Evolutionary conservation across 2,113 vertebrate species (phyloP).

Genomic region (Trachemys scripta): DNA sequence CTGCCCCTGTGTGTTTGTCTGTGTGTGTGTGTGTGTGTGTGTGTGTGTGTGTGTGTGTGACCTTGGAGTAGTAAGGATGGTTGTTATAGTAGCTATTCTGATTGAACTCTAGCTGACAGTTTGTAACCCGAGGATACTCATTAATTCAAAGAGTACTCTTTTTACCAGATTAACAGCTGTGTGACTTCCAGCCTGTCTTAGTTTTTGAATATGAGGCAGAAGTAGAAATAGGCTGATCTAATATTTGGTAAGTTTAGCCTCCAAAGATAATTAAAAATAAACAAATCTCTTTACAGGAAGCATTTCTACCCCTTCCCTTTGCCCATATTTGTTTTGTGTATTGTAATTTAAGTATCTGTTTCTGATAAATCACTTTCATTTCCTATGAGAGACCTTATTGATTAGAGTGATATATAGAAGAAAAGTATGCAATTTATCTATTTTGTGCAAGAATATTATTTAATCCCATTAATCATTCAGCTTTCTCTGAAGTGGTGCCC

Average conservation of each 20-base stretch:
- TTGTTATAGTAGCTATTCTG: background rate
- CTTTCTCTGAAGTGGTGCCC: background rate
- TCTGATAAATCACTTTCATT: constrained; percentile 15
- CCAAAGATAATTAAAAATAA: constrained; percentile 1
- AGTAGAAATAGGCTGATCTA: background rate
- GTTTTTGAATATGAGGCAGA: constrained; percentile 23
- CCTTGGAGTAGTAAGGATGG: constrained; percentile 42
- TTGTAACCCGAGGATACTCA: constrained; percentile 39
- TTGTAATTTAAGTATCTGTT: background rate
- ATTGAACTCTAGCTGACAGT: constrained; percentile 45
- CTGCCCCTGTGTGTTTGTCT: accelerated
- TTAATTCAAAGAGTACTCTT: constrained; percentile 10
- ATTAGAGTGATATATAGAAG: background rate
- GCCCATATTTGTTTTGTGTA: background rate
- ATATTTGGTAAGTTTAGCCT: background rate
- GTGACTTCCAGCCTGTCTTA: background rate
- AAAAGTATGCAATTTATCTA: background rate
- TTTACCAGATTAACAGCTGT: constrained; percentile 47
- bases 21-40: background rate
- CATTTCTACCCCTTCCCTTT: background rate
- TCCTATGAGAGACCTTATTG: background rate
- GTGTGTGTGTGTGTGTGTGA: background rate
- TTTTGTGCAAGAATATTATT: background rate
- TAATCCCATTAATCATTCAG: background rate
- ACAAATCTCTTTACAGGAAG: background rate